phyloP scores from a whole-genome alignment of 2,888 invertebrate genomes.

The Dryobotodes eremita region DNA sequence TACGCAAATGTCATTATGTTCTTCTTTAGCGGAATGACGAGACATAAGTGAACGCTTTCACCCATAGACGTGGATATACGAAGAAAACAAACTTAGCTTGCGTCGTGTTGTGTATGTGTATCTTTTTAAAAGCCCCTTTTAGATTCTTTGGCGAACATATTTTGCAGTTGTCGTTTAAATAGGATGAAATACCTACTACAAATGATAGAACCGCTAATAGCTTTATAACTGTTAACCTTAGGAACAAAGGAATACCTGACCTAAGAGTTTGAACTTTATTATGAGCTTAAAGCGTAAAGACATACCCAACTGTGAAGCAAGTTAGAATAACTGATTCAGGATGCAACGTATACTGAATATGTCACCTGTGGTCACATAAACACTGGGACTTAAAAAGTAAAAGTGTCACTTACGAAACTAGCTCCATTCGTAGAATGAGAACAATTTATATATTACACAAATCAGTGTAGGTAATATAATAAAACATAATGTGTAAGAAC shows the following conservation, averaged over 20 bases:
- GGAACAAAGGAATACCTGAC: slow-evolving; percentile 23
- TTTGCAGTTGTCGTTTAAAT: not conserved
- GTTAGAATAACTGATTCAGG: slow-evolving; percentile 12
- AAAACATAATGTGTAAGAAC: slow-evolving; percentile 63
- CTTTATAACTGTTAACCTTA: not conserved
- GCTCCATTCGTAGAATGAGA: slow-evolving; percentile 69
- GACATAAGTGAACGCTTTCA: slow-evolving; percentile 61
- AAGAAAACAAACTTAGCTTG: slow-evolving; percentile 45
- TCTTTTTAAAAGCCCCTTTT: not conserved
- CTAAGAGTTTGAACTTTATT: slow-evolving; percentile 42
- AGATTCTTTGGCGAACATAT: not conserved
- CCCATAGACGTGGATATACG: slow-evolving; percentile 34
- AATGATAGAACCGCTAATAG: not conserved
- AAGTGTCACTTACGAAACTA: slow-evolving; percentile 80
- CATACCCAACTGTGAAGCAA: slow-evolving; percentile 20
- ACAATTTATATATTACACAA: slow-evolving; percentile 64
- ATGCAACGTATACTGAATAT: slow-evolving; percentile 42
- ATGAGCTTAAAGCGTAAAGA: slow-evolving; percentile 13
- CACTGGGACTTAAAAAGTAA: slow-evolving; percentile 75
- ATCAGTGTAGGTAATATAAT: slow-evolving; percentile 61
- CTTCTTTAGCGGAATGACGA: slow-evolving; percentile 46
- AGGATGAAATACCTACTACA: not conserved
- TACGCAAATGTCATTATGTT: slow-evolving; percentile 65
- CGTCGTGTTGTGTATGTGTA: not conserved
- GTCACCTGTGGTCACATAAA: slow-evolving; percentile 34